Percentiles rank a stretch among this genome's conserved stretches.
Conservation (phyloP, 2,888 invertebrate species). For the Noctua pronuba region DNA sequence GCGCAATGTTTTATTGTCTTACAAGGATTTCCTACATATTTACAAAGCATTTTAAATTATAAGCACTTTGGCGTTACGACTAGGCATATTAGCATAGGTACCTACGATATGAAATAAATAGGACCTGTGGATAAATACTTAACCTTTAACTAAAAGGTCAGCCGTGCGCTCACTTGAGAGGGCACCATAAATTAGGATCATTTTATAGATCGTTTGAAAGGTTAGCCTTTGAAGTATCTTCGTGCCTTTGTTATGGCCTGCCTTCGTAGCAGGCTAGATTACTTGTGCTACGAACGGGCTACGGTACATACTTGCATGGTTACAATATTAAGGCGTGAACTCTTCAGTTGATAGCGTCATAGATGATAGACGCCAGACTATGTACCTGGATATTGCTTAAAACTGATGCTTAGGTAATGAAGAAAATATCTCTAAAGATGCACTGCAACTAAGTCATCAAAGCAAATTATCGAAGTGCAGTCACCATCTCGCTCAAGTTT, state of each 20-base stretch:
- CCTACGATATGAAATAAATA: slow-evolving; percentile 29
- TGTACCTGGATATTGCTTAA: not conserved
- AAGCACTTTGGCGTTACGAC: slow-evolving; percentile 14
- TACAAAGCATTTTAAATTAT: slow-evolving; percentile 29
- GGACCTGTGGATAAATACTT: slow-evolving; percentile 47
- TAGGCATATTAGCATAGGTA: slow-evolving; percentile 14
- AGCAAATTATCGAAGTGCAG: not conserved
- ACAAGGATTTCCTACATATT: slow-evolving; percentile 54
- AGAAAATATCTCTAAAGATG: not conserved
- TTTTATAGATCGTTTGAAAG: slow-evolving; percentile 57
- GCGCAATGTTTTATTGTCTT: slow-evolving; percentile 48
- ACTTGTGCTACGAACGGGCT: slow-evolving; percentile 30
- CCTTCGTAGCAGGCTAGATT: slow-evolving; percentile 13
- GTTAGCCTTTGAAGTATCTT: slow-evolving; percentile 45
- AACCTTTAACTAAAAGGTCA: slow-evolving; percentile 66
- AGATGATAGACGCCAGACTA: not conserved
- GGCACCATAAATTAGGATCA: slow-evolving; percentile 54
- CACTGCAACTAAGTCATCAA: not conserved
- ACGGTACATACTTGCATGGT: not conserved
- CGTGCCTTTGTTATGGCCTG: slow-evolving; percentile 18
- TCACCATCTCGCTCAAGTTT: slow-evolving; percentile 9
- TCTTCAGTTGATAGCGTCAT: not conserved
- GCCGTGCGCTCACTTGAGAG: slow-evolving; percentile 45
- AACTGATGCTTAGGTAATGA: not conserved
- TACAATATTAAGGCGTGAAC: not conserved